These are phyloP conservation scores for Caenorhabditis sp. DNA, from an alignment of 2,888 invertebrate genomes.

Conservation along the genomic window DNA sequence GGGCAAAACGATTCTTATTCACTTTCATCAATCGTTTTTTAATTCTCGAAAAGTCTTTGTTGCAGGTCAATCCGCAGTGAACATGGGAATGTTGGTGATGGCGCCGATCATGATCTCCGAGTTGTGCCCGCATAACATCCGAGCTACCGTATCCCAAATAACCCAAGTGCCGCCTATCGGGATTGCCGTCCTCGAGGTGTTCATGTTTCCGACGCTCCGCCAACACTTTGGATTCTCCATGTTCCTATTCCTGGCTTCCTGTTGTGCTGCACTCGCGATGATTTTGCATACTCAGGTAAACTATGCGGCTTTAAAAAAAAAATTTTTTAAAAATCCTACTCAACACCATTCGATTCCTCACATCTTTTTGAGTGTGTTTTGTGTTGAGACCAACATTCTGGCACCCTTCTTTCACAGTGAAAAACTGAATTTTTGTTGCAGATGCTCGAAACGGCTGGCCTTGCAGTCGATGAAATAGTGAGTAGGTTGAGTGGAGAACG, in stretches of 20 bases:
- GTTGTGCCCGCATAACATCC: constrained; percentile 72
- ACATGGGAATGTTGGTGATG: constrained; percentile 73
- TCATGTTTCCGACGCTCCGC: constrained; percentile 67
- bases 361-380: too few relatives aligned
- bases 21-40: too few relatives aligned
- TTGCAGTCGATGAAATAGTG: constrained; percentile 63
- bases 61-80: constrained; percentile 65
- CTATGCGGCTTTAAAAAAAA: too few relatives aligned
- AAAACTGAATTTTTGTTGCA: too few relatives aligned
- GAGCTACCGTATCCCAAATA: constrained; percentile 67
- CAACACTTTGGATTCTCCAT: constrained; percentile 64
- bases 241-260: constrained; percentile 61
- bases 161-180: constrained; percentile 73
- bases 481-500: constrained; percentile 35
- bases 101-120: constrained; percentile 74
- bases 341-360: too few relatives aligned
- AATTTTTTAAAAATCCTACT: too few relatives aligned
- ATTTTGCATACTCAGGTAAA: constrained; percentile 56
- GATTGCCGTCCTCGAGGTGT: constrained; percentile 69
- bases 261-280: constrained; percentile 51
- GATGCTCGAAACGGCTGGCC: constrained; percentile 69
- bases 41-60: too few relatives aligned
- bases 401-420: too few relatives aligned
- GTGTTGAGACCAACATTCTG: too few relatives aligned
- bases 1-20: too few relatives aligned